Percentiles rank a stretch among this genome's conserved stretches.
Conservation (phyloP, 2,113 vertebrate species). For the Polypterus bichir region DNA sequence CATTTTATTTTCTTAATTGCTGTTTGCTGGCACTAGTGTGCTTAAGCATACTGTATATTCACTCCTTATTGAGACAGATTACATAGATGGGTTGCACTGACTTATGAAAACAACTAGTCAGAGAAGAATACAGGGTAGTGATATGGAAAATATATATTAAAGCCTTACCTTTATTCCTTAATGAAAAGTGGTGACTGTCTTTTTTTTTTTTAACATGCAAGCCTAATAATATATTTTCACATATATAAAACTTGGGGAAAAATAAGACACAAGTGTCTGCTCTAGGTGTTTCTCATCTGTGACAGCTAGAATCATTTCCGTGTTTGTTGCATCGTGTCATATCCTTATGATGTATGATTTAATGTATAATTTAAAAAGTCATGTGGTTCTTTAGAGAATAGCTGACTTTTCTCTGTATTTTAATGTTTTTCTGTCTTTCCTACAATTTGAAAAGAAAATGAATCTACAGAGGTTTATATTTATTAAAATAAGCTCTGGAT, state of each 20-base stretch:
- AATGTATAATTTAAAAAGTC: constrained; percentile 22
- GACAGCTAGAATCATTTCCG: constrained; percentile 47
- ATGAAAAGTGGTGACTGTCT: background rate
- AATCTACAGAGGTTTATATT: constrained; percentile 1
- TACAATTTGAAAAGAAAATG: constrained; percentile 5
- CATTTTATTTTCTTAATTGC: background rate
- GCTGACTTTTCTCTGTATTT: constrained; percentile 13
- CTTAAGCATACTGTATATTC: constrained; percentile 8
- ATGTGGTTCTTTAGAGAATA: constrained; percentile 25
- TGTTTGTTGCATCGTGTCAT: constrained; percentile 42
- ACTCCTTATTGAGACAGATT: background rate
- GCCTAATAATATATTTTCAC: too few relatives aligned
- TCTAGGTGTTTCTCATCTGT: constrained; percentile 3
- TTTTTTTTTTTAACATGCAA: background rate
- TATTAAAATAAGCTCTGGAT: background rate
- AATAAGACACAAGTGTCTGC: too few relatives aligned
- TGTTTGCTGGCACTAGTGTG: background rate
- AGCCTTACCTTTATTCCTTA: background rate
- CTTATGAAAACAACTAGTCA: constrained; percentile 4
- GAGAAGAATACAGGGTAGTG: too few relatives aligned
- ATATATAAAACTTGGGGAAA: too few relatives aligned
- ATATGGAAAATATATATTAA: background rate
- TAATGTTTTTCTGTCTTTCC: constrained; percentile 10
- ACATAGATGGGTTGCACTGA: too few relatives aligned
- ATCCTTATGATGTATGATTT: constrained; percentile 31